Conservation (phyloP, 2,888 invertebrate genomes). For the Zaprionus bogoriensis region DNA sequence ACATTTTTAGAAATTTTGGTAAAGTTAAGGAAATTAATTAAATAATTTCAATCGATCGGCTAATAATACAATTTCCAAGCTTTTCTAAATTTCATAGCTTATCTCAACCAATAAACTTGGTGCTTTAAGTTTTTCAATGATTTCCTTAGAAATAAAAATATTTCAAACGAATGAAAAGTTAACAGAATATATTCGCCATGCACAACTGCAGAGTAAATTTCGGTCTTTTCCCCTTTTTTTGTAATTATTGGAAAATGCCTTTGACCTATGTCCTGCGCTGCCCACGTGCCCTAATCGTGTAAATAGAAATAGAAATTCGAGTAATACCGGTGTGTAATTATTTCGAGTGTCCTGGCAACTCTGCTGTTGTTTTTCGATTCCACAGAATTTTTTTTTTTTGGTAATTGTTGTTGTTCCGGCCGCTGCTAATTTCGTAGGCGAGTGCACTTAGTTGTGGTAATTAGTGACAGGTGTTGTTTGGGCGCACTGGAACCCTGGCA, state of each 20-base stretch:
- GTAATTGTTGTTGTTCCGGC: conserved; percentile 16
- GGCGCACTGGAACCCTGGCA: background rate
- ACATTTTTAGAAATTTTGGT: too few species aligned
- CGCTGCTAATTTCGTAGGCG: too few species aligned
- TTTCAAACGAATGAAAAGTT: too few species aligned
- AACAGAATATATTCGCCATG: too few species aligned
- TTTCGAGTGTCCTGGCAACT: conserved; percentile 64
- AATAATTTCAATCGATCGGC: too few species aligned
- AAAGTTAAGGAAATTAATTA: too few species aligned
- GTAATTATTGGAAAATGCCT: conserved; percentile 71
- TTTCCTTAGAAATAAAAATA: too few species aligned
- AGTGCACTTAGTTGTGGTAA: conserved; percentile 48
- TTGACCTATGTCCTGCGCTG: conserved; percentile 26
- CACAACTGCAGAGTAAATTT: too few species aligned
- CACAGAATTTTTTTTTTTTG: conserved; percentile 54
- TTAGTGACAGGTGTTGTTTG: conserved; percentile 64
- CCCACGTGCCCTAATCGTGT: conserved; percentile 56
- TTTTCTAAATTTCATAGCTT: too few species aligned
- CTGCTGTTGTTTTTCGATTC: conserved; percentile 44
- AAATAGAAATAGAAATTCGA: conserved; percentile 57
- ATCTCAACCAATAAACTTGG: too few species aligned
- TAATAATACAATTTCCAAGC: too few species aligned
- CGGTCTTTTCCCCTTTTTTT: background rate
- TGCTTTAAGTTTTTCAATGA: too few species aligned
- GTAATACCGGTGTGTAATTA: conserved; percentile 67